Percentiles rank a stretch among this genome's conserved stretches.
Conservation (phyloP, 2,888 invertebrate genomes). For the Clostera curtula region DNA sequence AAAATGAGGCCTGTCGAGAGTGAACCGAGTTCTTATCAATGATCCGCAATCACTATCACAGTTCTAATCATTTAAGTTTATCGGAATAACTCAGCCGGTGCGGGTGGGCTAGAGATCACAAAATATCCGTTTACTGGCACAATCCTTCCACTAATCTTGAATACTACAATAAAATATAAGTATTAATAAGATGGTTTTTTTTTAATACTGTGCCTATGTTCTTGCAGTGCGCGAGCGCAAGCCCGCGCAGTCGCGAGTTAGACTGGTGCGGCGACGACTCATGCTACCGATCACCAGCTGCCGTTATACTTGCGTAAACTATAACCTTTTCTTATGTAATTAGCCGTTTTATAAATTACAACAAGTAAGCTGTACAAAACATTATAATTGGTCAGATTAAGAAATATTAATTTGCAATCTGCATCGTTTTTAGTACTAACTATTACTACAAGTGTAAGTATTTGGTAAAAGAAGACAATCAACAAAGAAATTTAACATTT, state of each 20-base stretch:
- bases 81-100: too few species aligned
- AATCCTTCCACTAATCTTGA: too few species aligned
- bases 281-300: conserved; percentile 11
- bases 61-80: conserved; percentile 11
- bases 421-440: too few species aligned
- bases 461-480: too few species aligned
- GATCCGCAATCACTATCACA: conserved; percentile 29
- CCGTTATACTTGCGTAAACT: conserved; percentile 48
- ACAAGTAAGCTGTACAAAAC: conserved; percentile 32
- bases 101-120: too few species aligned
- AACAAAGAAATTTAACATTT: too few species aligned
- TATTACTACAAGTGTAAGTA: too few species aligned
- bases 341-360: conserved; percentile 36
- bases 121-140: too few species aligned
- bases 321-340: conserved; percentile 55
- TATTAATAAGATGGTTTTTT: too few species aligned
- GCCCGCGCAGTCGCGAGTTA: conserved; percentile 5
- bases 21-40: conserved; percentile 33
- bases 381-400: conserved; percentile 18
- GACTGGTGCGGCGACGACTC: neutral
- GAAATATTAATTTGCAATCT: too few species aligned
- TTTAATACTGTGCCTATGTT: too few species aligned
- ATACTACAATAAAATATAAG: too few species aligned
- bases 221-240: conserved; percentile 7
- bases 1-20: conserved; percentile 8